A percentile compares a stretch with the other conserved stretches of the same genome.
Evolutionary conservation across 2,113 vertebrate species (phyloP).

Genomic region (Numenius arquata): DNA sequence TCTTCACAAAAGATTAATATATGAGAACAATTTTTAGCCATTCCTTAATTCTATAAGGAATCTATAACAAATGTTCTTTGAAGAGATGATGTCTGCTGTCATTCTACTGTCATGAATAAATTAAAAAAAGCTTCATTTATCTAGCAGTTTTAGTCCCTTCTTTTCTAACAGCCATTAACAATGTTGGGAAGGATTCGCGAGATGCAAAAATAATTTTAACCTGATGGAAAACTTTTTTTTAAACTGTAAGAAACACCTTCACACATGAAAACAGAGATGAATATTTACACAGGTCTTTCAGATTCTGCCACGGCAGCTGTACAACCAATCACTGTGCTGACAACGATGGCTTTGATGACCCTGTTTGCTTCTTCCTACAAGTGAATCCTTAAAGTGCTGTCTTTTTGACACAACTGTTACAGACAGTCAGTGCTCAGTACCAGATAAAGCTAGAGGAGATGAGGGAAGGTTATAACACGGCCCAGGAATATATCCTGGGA

Average conservation of each 20-base stretch:
- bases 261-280: neutral
- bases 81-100: neutral
- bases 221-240: neutral
- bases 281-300: neutral
- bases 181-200: neutral
- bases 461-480: neutral
- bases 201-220: neutral
- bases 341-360: neutral
- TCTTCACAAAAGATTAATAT: slow-evolving; percentile 13
- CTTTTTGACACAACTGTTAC: neutral
- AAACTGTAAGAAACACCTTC: neutral
- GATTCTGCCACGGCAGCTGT: neutral
- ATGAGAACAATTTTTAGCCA: neutral
- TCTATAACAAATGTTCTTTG: slow-evolving; percentile 12
- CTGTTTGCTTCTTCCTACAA: neutral
- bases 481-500: neutral
- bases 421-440: neutral
- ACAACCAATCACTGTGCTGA: neutral
- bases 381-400: neutral
- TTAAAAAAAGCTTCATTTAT: neutral
- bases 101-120: neutral
- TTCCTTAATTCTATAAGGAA: slow-evolving; percentile 5
- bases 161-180: neutral
- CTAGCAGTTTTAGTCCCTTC: neutral
- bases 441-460: neutral